Evolutionary conservation across 2,888 invertebrate genomes (phyloP).

Genomic region (Cantharis rufa): DNA sequence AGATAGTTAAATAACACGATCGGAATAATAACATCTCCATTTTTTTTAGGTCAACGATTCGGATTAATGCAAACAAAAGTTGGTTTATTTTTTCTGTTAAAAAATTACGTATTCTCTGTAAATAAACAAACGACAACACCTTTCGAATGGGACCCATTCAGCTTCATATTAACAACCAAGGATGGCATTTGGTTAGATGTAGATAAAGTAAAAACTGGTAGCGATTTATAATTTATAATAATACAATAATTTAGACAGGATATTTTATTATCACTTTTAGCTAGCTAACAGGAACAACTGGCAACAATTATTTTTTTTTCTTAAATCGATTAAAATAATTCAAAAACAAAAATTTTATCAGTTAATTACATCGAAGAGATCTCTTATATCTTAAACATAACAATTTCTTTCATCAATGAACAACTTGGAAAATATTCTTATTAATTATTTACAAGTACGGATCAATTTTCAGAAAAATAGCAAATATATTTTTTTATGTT

Average conservation of each 20-base stretch:
- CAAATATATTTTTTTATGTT: constrained; percentile 18
- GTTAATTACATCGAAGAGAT: constrained; percentile 19
- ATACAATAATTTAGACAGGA: not conserved
- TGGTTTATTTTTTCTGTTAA: not conserved
- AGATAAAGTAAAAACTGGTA: not conserved
- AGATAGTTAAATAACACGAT: not conserved
- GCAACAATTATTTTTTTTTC: constrained; percentile 19
- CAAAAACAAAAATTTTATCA: constrained; percentile 6
- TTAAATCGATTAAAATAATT: constrained; percentile 14
- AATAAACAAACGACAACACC: not conserved
- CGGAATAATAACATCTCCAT: not conserved
- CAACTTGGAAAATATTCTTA: constrained; percentile 18
- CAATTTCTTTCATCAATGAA: constrained; percentile 11
- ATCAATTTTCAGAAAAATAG: constrained; percentile 17
- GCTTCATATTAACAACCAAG: not conserved
- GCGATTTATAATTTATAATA: not conserved
- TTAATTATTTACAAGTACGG: constrained; percentile 18
- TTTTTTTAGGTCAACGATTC: not conserved
- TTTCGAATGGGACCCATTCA: not conserved
- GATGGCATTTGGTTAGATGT: not conserved
- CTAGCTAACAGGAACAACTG: constrained; percentile 26
- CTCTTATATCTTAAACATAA: constrained; percentile 21
- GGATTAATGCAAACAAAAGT: not conserved
- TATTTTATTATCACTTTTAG: constrained; percentile 21
- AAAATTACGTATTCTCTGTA: not conserved